These are phyloP conservation scores for Drepana arcuata DNA, from an alignment of 1,140 invertebrate genomes.

Conservation along the genomic window DNA sequence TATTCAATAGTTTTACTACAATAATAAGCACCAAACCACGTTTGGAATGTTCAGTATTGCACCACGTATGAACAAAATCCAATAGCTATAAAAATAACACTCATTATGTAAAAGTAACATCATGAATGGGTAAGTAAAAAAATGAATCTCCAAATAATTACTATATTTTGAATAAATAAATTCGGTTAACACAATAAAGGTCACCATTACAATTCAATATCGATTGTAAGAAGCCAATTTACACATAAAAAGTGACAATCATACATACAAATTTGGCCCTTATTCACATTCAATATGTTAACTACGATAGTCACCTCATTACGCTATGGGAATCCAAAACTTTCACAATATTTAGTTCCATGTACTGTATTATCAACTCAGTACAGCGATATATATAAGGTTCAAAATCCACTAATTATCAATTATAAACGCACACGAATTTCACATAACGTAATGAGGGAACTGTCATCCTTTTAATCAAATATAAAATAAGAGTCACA, in stretches of 20 bases:
- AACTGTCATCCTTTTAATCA: too few species aligned
- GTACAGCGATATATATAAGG: too few species aligned
- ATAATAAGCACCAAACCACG: slow-evolving; percentile 67
- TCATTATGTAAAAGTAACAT: slow-evolving; percentile 29
- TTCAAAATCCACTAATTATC: too few species aligned
- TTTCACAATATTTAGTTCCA: too few species aligned
- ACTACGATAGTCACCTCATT: background rate
- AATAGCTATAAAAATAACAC: slow-evolving; percentile 42
- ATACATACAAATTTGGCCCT: background rate
- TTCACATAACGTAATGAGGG: too few species aligned
- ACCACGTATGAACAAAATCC: slow-evolving; percentile 56
- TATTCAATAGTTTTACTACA: slow-evolving; percentile 64
- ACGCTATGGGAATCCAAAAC: too few species aligned
- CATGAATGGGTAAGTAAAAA: slow-evolving; percentile 18
- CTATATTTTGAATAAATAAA: slow-evolving; percentile 41
- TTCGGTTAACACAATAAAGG: slow-evolving; percentile 55
- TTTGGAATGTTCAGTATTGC: slow-evolving; percentile 71
- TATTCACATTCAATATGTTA: background rate
- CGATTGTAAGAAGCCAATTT: background rate
- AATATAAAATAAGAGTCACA: too few species aligned
- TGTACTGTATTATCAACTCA: too few species aligned
- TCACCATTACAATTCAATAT: slow-evolving; percentile 55
- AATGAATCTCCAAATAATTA: slow-evolving; percentile 15
- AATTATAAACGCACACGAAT: too few species aligned
- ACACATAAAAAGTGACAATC: background rate